Evolutionary conservation across 2,888 invertebrate species (phyloP).

Genomic region (Platypus cylindrus): DNA sequence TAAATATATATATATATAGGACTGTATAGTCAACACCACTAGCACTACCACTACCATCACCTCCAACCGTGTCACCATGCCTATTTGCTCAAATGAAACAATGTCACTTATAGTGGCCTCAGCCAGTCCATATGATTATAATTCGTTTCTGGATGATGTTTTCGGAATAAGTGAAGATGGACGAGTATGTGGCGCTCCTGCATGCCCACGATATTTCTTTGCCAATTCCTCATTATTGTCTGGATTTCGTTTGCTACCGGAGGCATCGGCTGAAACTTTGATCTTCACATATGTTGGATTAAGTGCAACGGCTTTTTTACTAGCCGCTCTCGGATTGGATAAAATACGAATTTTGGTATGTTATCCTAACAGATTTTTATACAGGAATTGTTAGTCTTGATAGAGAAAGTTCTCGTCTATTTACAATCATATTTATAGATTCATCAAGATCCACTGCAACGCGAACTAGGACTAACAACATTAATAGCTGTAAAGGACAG

Average conservation of each 20-base stretch:
- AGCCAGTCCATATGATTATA: slow-evolving; percentile 23
- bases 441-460: slow-evolving; percentile 36
- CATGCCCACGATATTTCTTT: slow-evolving; percentile 36
- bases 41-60: too few species aligned
- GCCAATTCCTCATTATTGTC: slow-evolving; percentile 17
- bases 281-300: slow-evolving; percentile 34
- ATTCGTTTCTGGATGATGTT: slow-evolving; percentile 35
- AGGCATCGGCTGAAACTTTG: slow-evolving; percentile 31
- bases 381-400: neutral
- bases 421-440: slow-evolving; percentile 29
- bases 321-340: slow-evolving; percentile 33
- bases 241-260: slow-evolving; percentile 27
- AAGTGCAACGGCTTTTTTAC: slow-evolving; percentile 34
- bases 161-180: slow-evolving; percentile 43
- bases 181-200: slow-evolving; percentile 44
- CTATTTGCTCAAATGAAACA: slow-evolving; percentile 7
- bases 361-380: neutral
- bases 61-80: slow-evolving; percentile 1
- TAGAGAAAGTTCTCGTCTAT: neutral
- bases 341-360: slow-evolving; percentile 41
- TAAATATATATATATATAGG: slow-evolving; percentile 2
- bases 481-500: slow-evolving; percentile 38
- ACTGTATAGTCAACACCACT: neutral
- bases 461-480: slow-evolving; percentile 36
- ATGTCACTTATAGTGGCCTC: slow-evolving; percentile 7